phyloP scores from a whole-genome alignment of 1,140 invertebrate species.

The Limonius californicus region DNA sequence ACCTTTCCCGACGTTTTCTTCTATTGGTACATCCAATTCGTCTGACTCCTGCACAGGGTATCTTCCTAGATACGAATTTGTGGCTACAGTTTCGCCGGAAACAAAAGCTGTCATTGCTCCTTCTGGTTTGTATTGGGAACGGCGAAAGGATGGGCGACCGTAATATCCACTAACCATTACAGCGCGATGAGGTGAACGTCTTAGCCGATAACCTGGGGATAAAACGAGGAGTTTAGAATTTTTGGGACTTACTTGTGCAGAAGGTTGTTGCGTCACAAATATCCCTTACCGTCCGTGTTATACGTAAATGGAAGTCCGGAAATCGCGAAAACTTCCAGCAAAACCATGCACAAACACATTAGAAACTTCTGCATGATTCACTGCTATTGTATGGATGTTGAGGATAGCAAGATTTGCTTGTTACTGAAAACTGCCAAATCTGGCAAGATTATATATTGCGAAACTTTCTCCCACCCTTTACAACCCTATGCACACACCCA shows the following conservation, averaged over 20 bases:
- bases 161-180: slow-evolving; percentile 48
- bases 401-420: background rate
- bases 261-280: background rate
- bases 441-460: slow-evolving; percentile 25
- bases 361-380: background rate
- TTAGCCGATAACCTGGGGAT: slow-evolving; percentile 1
- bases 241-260: background rate
- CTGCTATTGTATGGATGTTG: background rate
- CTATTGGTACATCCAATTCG: background rate
- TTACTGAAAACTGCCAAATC: background rate
- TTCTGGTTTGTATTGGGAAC: slow-evolving; percentile 29
- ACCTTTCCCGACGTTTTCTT: slow-evolving; percentile 11
- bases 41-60: slow-evolving; percentile 14
- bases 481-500: slow-evolving; percentile 31
- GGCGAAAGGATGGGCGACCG: slow-evolving; percentile 16
- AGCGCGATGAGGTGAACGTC: slow-evolving; percentile 15
- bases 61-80: slow-evolving; percentile 29
- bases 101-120: slow-evolving; percentile 37
- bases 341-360: background rate
- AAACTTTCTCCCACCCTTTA: slow-evolving; percentile 27
- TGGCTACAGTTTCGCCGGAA: slow-evolving; percentile 34
- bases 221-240: background rate
- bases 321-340: background rate
- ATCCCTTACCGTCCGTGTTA: background rate
- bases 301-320: background rate